Percentiles rank a stretch among this genome's conserved stretches.
Evolutionary conservation across 2,888 invertebrate species (phyloP).

Genomic region (Agriopis marginaria): DNA sequence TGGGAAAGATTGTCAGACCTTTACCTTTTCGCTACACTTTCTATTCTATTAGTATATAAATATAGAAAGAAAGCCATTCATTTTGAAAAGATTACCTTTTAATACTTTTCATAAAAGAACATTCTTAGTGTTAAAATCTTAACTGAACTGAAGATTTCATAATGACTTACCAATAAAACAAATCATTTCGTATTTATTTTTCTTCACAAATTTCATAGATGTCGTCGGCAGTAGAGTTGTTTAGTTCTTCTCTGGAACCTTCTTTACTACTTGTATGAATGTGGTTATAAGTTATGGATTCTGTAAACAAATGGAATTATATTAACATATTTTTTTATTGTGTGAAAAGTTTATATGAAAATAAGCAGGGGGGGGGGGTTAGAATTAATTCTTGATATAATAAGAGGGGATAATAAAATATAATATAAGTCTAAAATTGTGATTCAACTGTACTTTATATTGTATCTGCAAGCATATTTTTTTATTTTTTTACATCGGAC

Average conservation of each 20-base stretch:
- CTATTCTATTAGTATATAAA: no score
- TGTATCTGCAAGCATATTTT: no score
- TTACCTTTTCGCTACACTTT: neutral
- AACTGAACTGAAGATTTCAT: neutral
- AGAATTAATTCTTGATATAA: no score
- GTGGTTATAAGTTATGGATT: neutral
- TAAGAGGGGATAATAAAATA: no score
- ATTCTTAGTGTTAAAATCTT: neutral
- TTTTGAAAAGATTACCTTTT: neutral
- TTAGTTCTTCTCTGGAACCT: constrained; percentile 5
- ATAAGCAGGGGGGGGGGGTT: no score
- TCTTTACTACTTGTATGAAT: constrained; percentile 1
- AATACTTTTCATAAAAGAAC: neutral
- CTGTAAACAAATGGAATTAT: constrained; percentile 5
- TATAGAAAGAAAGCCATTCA: neutral
- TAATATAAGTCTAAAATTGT: no score
- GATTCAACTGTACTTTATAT: no score
- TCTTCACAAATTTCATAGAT: neutral
- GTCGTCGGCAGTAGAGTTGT: neutral
- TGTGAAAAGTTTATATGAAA: no score
- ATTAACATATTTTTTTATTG: neutral
- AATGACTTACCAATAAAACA: constrained; percentile 5
- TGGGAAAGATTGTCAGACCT: no score
- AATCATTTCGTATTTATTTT: neutral
- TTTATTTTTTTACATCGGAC: no score